Evolutionary conservation across 2,113 vertebrate genomes (phyloP), one percentile per base, ranked within the genome.

Genomic region (Acanthisitta chloris): DNA sequence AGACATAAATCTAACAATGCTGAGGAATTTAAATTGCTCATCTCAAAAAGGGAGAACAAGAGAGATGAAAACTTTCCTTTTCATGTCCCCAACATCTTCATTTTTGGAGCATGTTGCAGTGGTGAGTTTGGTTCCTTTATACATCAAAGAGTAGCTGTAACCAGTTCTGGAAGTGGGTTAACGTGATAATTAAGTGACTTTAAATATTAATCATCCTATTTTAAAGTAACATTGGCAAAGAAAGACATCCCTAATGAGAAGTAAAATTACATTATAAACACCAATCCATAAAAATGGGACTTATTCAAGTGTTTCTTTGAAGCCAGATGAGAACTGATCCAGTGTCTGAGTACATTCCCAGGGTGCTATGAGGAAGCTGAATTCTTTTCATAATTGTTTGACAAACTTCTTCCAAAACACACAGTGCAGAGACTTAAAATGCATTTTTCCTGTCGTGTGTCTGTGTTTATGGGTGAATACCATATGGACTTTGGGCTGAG

Each of bases 161-260:
- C 78, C 23, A 19, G 12, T 79, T 91, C 64, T 95, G 71, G 78
- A 96, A 95, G 67, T 83, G 67, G 69, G 87, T 83, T 92, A 95
- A 93, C 62, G 70, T 84, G 95, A 89, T 92, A 90, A 94, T 94
- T 95, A 91, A 72, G 33, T 81, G 61, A 81, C 48, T 93, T 94
- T 94, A 94, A 96, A 96, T 96, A 95, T 96, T 94, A 94, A 97
- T 95, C 54, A 71, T 80, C 67, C 86, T 77, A 66, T 95, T 89
- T 95, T 87, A 96, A 92, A 85, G 69, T 74, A 90, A 80, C 57
- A 86, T 57, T 89, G 58, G 51, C 57, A 93, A 88, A 89, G 49
- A 94, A 93, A 94, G 58, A 64, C 34, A 67, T 81, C 76, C 66
- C 61, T 84, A 94, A 88, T 61, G 86, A 94, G 90, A 90, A 82